phyloP scores from a whole-genome alignment of 2,113 vertebrate genomes.

The Phrynosoma blainvillii region DNA sequence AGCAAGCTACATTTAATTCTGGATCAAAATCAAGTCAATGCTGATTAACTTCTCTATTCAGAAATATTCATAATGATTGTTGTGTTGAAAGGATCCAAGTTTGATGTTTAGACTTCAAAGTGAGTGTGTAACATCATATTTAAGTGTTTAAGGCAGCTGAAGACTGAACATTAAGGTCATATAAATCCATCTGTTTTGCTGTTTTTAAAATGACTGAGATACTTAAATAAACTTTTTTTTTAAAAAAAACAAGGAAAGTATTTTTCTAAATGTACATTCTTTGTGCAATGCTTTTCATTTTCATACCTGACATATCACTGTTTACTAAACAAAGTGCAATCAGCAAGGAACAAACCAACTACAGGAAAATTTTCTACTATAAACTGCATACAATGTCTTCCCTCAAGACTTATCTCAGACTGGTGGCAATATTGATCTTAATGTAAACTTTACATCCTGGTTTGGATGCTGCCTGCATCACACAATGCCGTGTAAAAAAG shows the following conservation, averaged over 20 bases:
- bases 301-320: too few species aligned
- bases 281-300: background rate
- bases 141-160: background rate
- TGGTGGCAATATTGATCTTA: background rate
- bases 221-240: background rate
- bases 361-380: background rate
- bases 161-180: background rate
- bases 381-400: background rate
- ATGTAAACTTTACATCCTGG: too few species aligned
- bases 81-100: conserved; percentile 10
- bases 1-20: conserved; percentile 14
- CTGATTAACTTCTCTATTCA: conserved; percentile 26
- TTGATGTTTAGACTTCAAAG: conserved; percentile 26
- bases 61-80: conserved; percentile 5
- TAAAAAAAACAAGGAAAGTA: background rate
- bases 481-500: background rate
- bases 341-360: too few species aligned
- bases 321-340: too few species aligned
- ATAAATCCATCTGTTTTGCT: conserved; percentile 1
- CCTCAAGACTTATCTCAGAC: too few species aligned
- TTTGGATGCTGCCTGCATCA: background rate
- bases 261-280: too few species aligned
- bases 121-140: background rate
- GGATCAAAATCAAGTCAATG: conserved; percentile 11
- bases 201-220: background rate